Evolutionary conservation across 1,140 invertebrate genomes (phyloP), one percentile per base, ranked within the genome.

Genomic region (Thaumetopoea pityocampa): DNA sequence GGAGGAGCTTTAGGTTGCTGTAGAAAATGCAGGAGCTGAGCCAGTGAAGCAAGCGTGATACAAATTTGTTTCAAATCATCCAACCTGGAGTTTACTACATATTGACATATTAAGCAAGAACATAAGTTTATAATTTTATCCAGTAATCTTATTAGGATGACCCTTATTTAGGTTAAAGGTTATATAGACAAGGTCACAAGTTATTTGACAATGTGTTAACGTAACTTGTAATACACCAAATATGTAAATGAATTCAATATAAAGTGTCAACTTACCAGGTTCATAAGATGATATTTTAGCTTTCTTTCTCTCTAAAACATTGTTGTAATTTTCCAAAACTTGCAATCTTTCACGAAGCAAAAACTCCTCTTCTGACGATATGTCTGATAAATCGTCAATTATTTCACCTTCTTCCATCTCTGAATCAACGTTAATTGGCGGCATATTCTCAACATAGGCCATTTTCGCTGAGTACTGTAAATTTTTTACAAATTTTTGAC

Each of bases 401-500:
- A 83, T 83, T 56, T 83, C 77, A 3, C 79, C 79, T 58, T 83
- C 79, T 48, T 83, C 79, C 65, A 72, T 79, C 44, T 83, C 79
- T 1, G 68, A 78, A 26, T 80, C 79, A 32, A 24, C 60, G 37
- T 74, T 67, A 2, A 23, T 27, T 33, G 56, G 35, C 14, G 51
- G 38, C 38, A 74, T 60, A 35, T 53, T 49, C 38, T 62, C 61
- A 27, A 67, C 38, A 28, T 67, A 68, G 41, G 66, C 62, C 72
- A 80, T 80, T 14, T 35, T 44, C 23, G 32, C 18, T 17, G n/a
- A 4, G 19, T n/a, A n/a, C n/a, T n/a, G n/a, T n/a, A n/a, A n/a
- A n/a, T n/a, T n/a, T n/a, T n/a, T n/a, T n/a, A n/a, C n/a, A n/a
- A n/a, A n/a, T n/a, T n/a, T n/a, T n/a, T n/a, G n/a, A n/a, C n/a